A percentile compares a stretch with the other conserved stretches of the same genome.
Conservation (phyloP, 2,113 vertebrate genomes). For the Fulmarus glacialis region DNA sequence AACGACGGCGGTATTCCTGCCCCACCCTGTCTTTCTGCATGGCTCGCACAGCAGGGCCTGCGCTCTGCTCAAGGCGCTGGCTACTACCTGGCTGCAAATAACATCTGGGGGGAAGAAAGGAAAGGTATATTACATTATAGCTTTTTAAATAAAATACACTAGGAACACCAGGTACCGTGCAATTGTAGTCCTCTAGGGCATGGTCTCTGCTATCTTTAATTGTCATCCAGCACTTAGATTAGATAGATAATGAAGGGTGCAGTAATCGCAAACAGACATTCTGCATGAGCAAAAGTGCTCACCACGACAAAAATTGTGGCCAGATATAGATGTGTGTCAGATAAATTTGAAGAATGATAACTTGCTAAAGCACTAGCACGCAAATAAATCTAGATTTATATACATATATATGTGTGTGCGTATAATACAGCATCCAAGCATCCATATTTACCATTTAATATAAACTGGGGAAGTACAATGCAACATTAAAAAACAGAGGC, state of each 20-base stretch:
- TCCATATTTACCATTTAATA: not conserved
- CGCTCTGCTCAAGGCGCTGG: not conserved
- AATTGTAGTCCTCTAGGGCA: not conserved
- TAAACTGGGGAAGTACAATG: not conserved
- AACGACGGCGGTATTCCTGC: not conserved
- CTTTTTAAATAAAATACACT: not conserved
- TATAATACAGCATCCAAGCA: not conserved
- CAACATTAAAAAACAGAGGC: not conserved
- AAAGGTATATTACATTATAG: not conserved
- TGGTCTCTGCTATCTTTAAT: not conserved
- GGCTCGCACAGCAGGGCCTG: accelerated
- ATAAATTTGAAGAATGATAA: not conserved
- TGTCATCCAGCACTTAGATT: not conserved
- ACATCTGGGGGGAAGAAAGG: not conserved
- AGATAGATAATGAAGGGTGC: not conserved
- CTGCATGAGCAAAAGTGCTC: not conserved
- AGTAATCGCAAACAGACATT: not conserved
- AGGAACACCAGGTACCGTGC: not conserved
- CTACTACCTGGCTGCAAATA: not conserved
- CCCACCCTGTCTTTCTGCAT: not conserved
- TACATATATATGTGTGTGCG: not conserved
- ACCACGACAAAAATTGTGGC: not conserved
- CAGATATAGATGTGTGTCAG: not conserved
- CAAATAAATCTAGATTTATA: not conserved
- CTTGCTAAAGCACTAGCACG: not conserved